A percentile compares a stretch with the other conserved stretches of the same genome.
Evolutionary conservation across 2,113 vertebrate species (phyloP).

Genomic region (Solea solea): DNA sequence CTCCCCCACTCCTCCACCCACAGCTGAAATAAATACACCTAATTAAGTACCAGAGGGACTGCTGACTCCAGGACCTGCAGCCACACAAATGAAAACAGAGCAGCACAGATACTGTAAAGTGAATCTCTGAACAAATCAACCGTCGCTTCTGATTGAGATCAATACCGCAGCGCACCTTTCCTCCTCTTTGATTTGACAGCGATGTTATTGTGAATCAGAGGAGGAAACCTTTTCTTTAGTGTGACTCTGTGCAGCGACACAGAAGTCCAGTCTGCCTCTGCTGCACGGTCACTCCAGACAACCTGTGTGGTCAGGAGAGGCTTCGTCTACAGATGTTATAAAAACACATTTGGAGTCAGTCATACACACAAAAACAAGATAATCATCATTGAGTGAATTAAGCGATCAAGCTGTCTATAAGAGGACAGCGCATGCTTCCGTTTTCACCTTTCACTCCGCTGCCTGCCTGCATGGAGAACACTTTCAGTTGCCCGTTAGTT

Average conservation of each 20-base stretch:
- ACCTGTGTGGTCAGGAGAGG: slow-evolving; percentile 6
- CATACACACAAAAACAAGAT: too few species aligned
- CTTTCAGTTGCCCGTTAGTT: too few species aligned
- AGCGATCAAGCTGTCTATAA: too few species aligned
- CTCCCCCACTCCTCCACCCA: not conserved
- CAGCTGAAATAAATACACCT: slow-evolving; percentile 57
- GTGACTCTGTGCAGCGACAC: slow-evolving; percentile 1
- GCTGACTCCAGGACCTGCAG: slow-evolving; percentile 37
- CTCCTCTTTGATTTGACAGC: not conserved
- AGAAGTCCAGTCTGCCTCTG: not conserved
- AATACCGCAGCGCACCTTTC: not conserved
- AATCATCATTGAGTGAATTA: too few species aligned
- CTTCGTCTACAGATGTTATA: slow-evolving; percentile 3
- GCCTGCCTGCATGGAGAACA: too few species aligned
- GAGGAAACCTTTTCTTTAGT: slow-evolving; percentile 7
- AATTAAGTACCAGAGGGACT: slow-evolving; percentile 49
- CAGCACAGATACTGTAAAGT: slow-evolving; percentile 10
- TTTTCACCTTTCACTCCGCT: too few species aligned
- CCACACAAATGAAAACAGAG: slow-evolving; percentile 23
- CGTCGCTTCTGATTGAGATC: slow-evolving; percentile 21
- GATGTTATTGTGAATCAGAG: not conserved
- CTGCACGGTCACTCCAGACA: not conserved
- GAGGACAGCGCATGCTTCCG: too few species aligned
- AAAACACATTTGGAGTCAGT: slow-evolving; percentile 5
- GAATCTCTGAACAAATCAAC: slow-evolving; percentile 32